Percentiles rank a stretch among this genome's conserved stretches.
phyloP scores from a whole-genome alignment of 2,797 vertebrate species.

The Crax fasciolata region DNA sequence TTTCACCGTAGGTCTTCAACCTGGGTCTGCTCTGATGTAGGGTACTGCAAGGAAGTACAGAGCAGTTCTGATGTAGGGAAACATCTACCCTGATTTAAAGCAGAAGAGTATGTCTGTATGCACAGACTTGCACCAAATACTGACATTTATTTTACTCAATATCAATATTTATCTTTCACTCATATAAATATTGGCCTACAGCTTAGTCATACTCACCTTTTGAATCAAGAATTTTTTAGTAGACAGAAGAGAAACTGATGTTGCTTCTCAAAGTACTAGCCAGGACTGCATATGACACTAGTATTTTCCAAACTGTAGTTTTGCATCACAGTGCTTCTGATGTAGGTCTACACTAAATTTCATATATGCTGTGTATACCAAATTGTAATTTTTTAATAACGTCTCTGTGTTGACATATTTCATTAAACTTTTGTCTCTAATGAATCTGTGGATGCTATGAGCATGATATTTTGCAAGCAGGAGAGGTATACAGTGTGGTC shows the following conservation, averaged over 20 bases:
- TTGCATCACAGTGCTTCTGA: constrained; percentile 1
- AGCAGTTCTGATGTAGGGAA: constrained; percentile 21
- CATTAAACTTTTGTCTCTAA: background rate
- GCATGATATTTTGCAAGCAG: background rate
- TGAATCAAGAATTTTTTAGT: constrained; percentile 59
- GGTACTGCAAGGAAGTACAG: background rate
- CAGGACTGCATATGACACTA: background rate
- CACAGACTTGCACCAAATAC: background rate
- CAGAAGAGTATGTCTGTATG: background rate
- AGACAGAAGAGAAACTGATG: constrained; percentile 36
- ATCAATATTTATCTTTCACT: constrained; percentile 51
- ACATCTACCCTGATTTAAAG: background rate
- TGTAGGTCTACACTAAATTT: constrained; percentile 19
- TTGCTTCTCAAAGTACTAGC: background rate
- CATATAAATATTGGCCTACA: constrained; percentile 54
- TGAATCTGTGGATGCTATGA: background rate
- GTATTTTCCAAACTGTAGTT: constrained; percentile 43
- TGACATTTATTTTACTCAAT: constrained; percentile 36
- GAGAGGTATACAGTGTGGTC: background rate
- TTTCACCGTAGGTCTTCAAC: background rate
- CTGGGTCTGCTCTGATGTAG: background rate
- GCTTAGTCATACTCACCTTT: constrained; percentile 40
- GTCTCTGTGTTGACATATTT: background rate
- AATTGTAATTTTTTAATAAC: constrained; percentile 22
- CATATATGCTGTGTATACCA: constrained; percentile 1